A percentile compares a stretch with the other conserved stretches of the same genome.
Conservation (phyloP, 2,888 invertebrate genomes). For the Eristalis intricaria region DNA sequence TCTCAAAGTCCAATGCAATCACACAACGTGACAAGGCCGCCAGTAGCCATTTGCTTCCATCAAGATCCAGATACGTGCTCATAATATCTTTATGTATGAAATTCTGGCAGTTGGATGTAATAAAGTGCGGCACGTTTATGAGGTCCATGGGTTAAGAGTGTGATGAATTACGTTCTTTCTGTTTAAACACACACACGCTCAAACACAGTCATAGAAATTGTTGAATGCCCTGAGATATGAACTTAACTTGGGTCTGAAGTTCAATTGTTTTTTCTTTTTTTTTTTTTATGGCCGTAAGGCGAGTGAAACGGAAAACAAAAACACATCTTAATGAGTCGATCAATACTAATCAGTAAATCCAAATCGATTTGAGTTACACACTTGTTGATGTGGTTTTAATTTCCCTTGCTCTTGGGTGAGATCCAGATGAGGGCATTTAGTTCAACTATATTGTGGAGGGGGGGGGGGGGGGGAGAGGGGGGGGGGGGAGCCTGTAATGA, state of each 20-base stretch:
- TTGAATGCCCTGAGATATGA: background rate
- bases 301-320: background rate
- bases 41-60: background rate
- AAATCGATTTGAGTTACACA: background rate
- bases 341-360: background rate
- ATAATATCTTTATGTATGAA: background rate
- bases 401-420: no score
- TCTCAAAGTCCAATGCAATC: background rate
- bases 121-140: background rate
- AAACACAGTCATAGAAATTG: background rate
- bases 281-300: background rate
- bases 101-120: background rate
- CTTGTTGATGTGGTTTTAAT: no score
- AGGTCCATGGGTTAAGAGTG: background rate
- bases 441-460: no score
- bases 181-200: background rate
- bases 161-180: background rate
- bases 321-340: background rate
- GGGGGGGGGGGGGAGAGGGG: no score
- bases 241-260: background rate
- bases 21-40: background rate
- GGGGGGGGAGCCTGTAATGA: no score
- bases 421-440: no score
- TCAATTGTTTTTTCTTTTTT: background rate
- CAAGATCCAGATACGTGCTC: background rate